Conservation (phyloP, 1,140 invertebrate species). For the Drosophila santomea region DNA sequence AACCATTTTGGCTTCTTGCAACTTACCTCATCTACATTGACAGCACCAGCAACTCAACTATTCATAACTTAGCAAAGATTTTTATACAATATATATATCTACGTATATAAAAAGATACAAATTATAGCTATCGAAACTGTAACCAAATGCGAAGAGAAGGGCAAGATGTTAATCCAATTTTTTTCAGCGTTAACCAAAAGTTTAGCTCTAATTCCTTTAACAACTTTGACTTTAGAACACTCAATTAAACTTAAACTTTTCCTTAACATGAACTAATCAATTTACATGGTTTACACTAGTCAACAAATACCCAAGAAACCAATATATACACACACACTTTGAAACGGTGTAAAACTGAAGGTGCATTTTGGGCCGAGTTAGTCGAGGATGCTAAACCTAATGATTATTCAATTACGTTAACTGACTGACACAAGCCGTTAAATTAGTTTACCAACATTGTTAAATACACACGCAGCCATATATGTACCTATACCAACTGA, state of each 20-base stretch:
- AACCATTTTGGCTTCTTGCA: conserved; percentile 73
- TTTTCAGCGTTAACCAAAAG: conserved; percentile 54
- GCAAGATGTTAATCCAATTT: conserved; percentile 36
- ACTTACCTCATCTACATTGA: conserved; percentile 80
- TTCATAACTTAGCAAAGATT: conserved; percentile 56
- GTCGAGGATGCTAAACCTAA: conserved; percentile 28
- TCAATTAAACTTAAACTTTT: conserved; percentile 36
- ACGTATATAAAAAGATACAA: conserved; percentile 6
- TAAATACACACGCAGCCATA: conserved; percentile 48
- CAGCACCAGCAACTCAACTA: conserved; percentile 61
- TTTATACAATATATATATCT: conserved; percentile 64
- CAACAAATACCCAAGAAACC: conserved; percentile 19
- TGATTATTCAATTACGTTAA: conserved; percentile 33
- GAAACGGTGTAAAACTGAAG: conserved; percentile 20
- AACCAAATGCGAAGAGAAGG: conserved; percentile 28
- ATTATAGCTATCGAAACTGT: conserved; percentile 40
- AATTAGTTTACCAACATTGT: conserved; percentile 56
- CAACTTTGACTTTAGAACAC: conserved; percentile 2
- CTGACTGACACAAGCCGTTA: conserved; percentile 54
- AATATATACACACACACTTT: conserved; percentile 9
- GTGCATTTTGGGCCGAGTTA: conserved; percentile 55
- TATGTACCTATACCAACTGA: conserved; percentile 40
- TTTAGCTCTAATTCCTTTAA: conserved; percentile 31
- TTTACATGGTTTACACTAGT: conserved; percentile 32
- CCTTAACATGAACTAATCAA: conserved; percentile 27